Conservation (phyloP, 1,140 invertebrate genomes). For the Eufriesea mexicana region DNA sequence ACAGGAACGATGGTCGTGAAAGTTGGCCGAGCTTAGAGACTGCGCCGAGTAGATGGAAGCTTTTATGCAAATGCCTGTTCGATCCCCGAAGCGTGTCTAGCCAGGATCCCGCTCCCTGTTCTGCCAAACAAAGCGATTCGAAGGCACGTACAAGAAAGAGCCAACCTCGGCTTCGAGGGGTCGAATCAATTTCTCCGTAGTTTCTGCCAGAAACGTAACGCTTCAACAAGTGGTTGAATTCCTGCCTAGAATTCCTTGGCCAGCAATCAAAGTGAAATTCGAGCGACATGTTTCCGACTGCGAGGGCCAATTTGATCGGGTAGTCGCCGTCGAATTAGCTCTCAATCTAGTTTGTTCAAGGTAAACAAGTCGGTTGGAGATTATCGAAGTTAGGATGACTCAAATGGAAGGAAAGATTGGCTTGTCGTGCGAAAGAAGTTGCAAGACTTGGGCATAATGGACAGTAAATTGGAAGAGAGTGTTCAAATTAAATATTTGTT, state of each 20-base stretch:
- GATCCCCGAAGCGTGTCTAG: not conserved
- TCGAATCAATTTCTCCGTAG: not conserved
- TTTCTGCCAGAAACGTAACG: not conserved
- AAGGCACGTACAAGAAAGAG: not conserved
- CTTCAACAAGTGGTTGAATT: conserved; percentile 39
- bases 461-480: too few species aligned
- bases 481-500: too few species aligned
- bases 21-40: conserved; percentile 2
- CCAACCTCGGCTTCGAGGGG: not conserved
- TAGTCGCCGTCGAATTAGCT: not conserved
- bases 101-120: not conserved
- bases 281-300: too few species aligned
- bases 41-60: not conserved
- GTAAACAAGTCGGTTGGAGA: not conserved
- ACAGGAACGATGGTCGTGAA: not conserved
- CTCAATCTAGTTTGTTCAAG: not conserved
- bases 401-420: not conserved
- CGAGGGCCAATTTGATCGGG: not conserved
- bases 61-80: conserved; percentile 4
- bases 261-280: not conserved
- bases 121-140: not conserved
- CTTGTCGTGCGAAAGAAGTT: too few species aligned
- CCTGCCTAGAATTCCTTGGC: not conserved
- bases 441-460: too few species aligned
- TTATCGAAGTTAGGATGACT: not conserved